Percentiles rank a stretch among this genome's conserved stretches.
Conservation (phyloP, 2,113 vertebrate species). For the Telmatochromis sp. region DNA sequence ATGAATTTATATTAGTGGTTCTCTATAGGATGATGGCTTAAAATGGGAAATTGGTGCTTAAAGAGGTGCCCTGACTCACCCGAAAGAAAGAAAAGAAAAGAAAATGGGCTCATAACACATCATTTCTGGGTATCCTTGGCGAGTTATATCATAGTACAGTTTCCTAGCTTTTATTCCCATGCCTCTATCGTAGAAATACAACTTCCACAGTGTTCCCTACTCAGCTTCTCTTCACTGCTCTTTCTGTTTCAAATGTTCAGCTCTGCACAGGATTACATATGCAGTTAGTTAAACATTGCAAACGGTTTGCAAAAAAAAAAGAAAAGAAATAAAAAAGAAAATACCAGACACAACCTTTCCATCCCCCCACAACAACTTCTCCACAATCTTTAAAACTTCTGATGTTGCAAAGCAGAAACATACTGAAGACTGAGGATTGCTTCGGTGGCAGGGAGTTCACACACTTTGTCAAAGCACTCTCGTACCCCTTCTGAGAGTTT, state of each 20-base stretch:
- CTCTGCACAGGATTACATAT: not conserved
- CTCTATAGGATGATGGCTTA: slow-evolving; percentile 4
- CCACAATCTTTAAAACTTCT: not conserved
- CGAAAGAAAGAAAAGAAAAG: not conserved
- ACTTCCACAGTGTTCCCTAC: not conserved
- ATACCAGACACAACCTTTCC: not conserved
- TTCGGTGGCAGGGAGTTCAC: slow-evolving; percentile 5
- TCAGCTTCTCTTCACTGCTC: not conserved
- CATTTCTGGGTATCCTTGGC: not conserved
- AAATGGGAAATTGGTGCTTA: slow-evolving; percentile 9
- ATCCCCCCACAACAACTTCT: not conserved
- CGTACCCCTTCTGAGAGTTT: not conserved
- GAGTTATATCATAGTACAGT: not conserved
- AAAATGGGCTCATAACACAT: not conserved
- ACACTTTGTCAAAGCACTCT: not conserved
- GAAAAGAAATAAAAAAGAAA: not conserved
- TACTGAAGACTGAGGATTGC: not conserved
- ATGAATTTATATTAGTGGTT: slow-evolving; percentile 1
- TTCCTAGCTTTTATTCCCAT: not conserved
- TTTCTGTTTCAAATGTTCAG: not conserved
- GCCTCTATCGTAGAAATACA: not conserved
- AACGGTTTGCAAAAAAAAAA: not conserved
- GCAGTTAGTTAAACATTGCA: not conserved
- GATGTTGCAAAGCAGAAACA: not conserved
- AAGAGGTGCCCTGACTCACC: not conserved